These are phyloP conservation scores for Pocota personata DNA, from an alignment of 2,888 invertebrate species.

Conservation along the genomic window DNA sequence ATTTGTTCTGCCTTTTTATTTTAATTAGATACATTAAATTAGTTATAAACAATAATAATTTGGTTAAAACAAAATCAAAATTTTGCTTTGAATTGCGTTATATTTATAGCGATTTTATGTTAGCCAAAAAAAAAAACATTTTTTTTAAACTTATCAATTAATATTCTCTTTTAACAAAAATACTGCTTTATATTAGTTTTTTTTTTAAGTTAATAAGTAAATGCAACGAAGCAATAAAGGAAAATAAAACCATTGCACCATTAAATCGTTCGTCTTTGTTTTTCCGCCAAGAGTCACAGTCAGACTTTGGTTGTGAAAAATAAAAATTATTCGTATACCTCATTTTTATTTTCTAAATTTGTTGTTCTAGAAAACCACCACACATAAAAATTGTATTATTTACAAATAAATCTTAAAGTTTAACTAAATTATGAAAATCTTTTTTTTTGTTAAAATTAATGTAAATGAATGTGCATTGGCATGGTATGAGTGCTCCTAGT, in stretches of 20 bases:
- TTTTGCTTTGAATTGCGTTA: constrained; percentile 15
- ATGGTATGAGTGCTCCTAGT: constrained; percentile 14
- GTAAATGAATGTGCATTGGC: constrained; percentile 22
- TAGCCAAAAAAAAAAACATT: constrained; percentile 3
- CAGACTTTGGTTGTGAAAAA: constrained; percentile 24
- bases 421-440: background rate
- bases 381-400: constrained; percentile 56
- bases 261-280: constrained; percentile 8
- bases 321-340: background rate
- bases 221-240: constrained; percentile 50
- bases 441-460: constrained; percentile 17
- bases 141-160: constrained; percentile 11
- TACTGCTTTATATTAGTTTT: constrained; percentile 9
- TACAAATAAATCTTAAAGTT: constrained; percentile 38
- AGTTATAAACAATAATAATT: constrained; percentile 38
- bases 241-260: constrained; percentile 32
- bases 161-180: constrained; percentile 14
- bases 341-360: background rate
- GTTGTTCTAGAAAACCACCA: constrained; percentile 46
- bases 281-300: constrained; percentile 9
- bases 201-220: constrained; percentile 18
- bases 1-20: background rate
- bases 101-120: constrained; percentile 11
- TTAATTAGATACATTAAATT: constrained; percentile 31
- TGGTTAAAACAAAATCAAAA: constrained; percentile 7